These are phyloP conservation scores for Drosophila funebris DNA, from an alignment of 1,140 invertebrate species.

Conservation along the genomic window DNA sequence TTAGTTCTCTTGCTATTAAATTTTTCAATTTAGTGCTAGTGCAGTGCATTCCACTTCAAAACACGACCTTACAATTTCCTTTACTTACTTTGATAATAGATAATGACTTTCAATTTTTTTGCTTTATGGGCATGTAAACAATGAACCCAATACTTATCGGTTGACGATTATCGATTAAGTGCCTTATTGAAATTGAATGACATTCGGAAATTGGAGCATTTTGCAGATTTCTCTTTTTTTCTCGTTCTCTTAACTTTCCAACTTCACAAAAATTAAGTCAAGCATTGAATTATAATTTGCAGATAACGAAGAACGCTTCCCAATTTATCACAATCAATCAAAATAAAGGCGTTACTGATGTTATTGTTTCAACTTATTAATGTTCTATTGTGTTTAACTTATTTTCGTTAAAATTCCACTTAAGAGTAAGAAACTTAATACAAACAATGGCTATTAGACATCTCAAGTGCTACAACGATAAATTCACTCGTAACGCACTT, in stretches of 20 bases:
- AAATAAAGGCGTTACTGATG: too few relatives aligned
- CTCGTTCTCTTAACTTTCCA: neutral
- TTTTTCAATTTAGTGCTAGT: neutral
- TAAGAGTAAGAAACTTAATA: conserved; percentile 46
- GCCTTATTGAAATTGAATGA: neutral
- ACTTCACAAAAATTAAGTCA: too few relatives aligned
- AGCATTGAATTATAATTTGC: too few relatives aligned
- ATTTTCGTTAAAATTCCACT: conserved; percentile 46
- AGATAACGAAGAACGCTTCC: too few relatives aligned
- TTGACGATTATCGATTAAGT: neutral
- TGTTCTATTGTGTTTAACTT: conserved; percentile 24
- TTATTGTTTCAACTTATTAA: too few relatives aligned
- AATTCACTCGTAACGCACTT: conserved; percentile 37
- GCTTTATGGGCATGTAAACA: neutral
- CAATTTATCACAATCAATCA: too few relatives aligned
- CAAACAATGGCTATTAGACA: conserved; percentile 23
- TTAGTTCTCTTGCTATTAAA: neutral
- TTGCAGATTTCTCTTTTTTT: too few relatives aligned
- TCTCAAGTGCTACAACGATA: conserved; percentile 15
- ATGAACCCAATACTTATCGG: neutral
- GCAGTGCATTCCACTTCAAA: conserved; percentile 15
- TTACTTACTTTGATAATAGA: neutral
- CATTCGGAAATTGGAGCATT: neutral
- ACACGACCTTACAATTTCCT: neutral
- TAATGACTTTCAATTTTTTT: conserved; percentile 21